Conservation (phyloP, 2,113 vertebrate genomes). For the Carettochelys insculpta region DNA sequence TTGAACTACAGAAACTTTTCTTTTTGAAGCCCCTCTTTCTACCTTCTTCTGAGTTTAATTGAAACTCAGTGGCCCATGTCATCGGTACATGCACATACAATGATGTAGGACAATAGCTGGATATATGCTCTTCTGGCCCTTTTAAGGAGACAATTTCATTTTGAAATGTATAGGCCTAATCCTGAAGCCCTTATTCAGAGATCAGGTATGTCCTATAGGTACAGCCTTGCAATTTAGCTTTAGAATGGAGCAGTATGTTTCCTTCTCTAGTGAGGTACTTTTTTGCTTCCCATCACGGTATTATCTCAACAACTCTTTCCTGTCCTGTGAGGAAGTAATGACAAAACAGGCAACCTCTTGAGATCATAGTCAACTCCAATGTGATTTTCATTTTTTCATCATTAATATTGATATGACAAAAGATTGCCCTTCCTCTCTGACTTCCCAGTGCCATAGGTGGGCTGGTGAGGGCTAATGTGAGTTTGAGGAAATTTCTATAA, state of each 20-base stretch:
- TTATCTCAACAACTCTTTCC: neutral
- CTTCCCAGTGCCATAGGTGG: neutral
- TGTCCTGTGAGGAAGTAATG: neutral
- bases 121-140: too few species aligned
- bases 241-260: too few species aligned
- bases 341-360: too few species aligned
- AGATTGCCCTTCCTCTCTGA: neutral
- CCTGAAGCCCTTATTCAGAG: too few species aligned
- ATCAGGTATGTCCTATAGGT: too few species aligned
- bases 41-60: neutral
- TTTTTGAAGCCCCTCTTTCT: neutral
- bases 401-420: too few species aligned
- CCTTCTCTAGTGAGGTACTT: too few species aligned
- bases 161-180: too few species aligned
- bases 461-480: neutral
- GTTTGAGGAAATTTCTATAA: neutral
- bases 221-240: too few species aligned
- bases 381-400: neutral
- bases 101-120: too few species aligned
- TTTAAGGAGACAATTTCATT: too few species aligned
- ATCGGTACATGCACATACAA: too few species aligned
- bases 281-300: neutral
- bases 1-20: neutral
- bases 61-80: neutral
- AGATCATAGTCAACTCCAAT: accelerated